These are phyloP conservation scores for Dynastes maya DNA, from an alignment of 2,888 invertebrate genomes.

Conservation along the genomic window DNA sequence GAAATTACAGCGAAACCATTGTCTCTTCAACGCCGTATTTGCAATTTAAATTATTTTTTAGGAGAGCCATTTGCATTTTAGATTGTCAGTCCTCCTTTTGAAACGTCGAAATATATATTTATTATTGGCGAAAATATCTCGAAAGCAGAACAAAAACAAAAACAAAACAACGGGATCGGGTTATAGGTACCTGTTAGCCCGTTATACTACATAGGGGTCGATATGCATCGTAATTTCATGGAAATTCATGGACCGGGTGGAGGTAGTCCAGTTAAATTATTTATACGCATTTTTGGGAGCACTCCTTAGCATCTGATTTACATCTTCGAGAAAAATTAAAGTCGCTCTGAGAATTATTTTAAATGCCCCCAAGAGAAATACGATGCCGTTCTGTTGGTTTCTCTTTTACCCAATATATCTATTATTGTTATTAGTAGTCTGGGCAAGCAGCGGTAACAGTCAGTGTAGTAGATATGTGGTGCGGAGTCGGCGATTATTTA, in stretches of 20 bases:
- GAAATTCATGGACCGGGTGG: background rate
- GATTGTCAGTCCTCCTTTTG: slow-evolving; percentile 4
- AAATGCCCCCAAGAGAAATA: background rate
- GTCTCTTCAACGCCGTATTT: slow-evolving; percentile 16
- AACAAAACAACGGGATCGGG: background rate
- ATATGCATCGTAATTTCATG: background rate
- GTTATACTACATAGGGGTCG: background rate
- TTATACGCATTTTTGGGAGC: background rate
- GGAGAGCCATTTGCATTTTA: slow-evolving; percentile 25
- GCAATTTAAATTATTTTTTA: slow-evolving; percentile 39
- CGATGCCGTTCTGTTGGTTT: no score
- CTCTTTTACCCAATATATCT: no score
- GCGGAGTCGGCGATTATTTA: no score
- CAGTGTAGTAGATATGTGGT: no score
- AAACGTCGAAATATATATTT: background rate
- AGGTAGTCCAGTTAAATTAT: background rate
- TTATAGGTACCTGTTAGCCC: background rate
- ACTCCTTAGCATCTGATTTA: background rate
- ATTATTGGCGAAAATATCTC: slow-evolving; percentile 8
- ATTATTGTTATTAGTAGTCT: no score
- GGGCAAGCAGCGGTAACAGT: no score
- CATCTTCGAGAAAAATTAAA: background rate
- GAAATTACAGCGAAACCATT: slow-evolving; percentile 18
- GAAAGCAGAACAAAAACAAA: background rate
- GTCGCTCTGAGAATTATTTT: background rate